Conservation (phyloP, 2,888 invertebrate species). For the Cheilosia soror region DNA sequence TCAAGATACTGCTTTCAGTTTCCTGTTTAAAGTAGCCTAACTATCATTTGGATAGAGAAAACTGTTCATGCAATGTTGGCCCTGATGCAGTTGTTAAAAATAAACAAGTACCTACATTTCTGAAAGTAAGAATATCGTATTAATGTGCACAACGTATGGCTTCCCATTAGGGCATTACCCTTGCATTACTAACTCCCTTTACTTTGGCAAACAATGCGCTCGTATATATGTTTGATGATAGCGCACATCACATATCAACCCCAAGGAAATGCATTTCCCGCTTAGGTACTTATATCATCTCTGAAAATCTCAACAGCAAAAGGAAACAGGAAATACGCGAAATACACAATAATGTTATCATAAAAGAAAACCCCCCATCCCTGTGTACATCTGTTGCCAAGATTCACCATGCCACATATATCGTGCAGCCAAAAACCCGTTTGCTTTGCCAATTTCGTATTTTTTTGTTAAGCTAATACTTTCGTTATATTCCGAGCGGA, state of each 20-base stretch:
- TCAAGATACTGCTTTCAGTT: too few species aligned
- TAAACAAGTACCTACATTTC: conserved; percentile 12
- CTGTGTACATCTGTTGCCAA: conserved; percentile 56
- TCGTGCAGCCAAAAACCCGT: conserved; percentile 54
- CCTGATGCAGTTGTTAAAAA: not conserved
- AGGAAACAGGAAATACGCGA: conserved; percentile 63
- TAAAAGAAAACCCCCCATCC: conserved; percentile 37
- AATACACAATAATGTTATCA: conserved; percentile 69
- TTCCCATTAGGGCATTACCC: conserved; percentile 16
- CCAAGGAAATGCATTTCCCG: conserved; percentile 63
- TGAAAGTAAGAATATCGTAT: not conserved
- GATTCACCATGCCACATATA: conserved; percentile 18
- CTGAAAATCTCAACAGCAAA: conserved; percentile 60
- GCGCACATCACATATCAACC: conserved; percentile 27
- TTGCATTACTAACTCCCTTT: conserved; percentile 3
- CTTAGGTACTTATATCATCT: conserved; percentile 39
- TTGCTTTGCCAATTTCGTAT: conserved; percentile 61
- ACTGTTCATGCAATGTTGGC: not conserved
- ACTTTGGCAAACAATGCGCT: conserved; percentile 25
- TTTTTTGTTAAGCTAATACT: conserved; percentile 61
- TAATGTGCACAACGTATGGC: conserved; percentile 4
- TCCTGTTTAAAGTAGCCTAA: too few species aligned
- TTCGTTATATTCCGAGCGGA: conserved; percentile 50
- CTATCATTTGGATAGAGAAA: too few species aligned
- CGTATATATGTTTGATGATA: conserved; percentile 27